Conservation (phyloP, 2,113 vertebrate genomes). For the Pristiophorus japonicus region DNA sequence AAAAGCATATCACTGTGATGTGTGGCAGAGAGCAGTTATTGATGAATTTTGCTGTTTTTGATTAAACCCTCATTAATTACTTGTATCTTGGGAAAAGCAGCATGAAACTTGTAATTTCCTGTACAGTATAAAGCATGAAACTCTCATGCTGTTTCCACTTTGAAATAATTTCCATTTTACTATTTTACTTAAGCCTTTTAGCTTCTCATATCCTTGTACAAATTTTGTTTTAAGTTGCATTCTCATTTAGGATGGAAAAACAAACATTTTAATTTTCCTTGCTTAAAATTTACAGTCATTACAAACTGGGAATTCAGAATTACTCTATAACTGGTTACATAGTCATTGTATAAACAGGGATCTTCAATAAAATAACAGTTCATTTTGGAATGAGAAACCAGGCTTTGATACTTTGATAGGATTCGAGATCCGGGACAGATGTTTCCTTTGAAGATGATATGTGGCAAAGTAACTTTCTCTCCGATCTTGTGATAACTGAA, state of each 20-base stretch:
- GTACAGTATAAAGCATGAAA: neutral
- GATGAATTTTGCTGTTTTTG: neutral
- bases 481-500: neutral
- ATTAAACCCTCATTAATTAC: neutral
- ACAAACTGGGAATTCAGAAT: neutral
- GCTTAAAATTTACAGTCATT: neutral
- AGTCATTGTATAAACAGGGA: neutral
- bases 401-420: neutral
- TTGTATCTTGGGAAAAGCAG: neutral
- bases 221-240: neutral
- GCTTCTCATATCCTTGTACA: neutral
- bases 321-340: neutral
- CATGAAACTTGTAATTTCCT: neutral
- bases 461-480: neutral
- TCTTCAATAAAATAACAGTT: constrained; percentile 12
- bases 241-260: neutral
- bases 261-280: neutral
- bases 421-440: neutral
- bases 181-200: neutral
- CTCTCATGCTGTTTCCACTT: neutral
- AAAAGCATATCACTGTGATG: neutral
- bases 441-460: neutral
- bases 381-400: neutral
- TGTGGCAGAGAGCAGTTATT: neutral
- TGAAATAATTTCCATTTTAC: neutral